Conservation (phyloP, 2,113 vertebrate genomes). For the Gymnorhina tibicen region DNA sequence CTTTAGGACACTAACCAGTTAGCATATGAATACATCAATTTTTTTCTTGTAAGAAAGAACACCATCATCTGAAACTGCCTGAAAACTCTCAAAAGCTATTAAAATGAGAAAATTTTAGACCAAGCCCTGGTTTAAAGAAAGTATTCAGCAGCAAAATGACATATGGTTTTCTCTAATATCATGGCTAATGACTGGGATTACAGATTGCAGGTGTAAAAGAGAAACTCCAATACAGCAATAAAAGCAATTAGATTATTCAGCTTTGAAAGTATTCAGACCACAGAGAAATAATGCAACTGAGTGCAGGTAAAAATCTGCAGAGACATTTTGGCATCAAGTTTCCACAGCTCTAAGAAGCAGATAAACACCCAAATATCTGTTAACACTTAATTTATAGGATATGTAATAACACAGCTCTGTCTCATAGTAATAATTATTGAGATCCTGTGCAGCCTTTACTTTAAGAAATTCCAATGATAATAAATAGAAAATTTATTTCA, state of each 20-base stretch:
- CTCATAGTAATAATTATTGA: neutral
- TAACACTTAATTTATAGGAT: neutral
- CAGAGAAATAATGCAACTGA: neutral
- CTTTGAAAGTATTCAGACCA: neutral
- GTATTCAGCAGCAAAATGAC: neutral
- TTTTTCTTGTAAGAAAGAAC: neutral
- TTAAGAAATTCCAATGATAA: neutral
- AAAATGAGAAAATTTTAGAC: neutral
- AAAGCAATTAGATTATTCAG: neutral
- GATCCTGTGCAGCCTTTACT: neutral
- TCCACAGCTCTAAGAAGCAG: neutral
- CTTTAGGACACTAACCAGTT: neutral
- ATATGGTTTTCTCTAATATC: neutral
- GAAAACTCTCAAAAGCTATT: neutral
- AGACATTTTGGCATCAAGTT: neutral
- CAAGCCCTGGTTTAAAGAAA: neutral
- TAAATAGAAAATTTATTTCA: neutral
- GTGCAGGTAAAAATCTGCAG: neutral
- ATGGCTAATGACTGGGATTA: neutral
- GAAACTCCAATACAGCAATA: neutral
- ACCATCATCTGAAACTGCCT: neutral
- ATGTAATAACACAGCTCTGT: neutral
- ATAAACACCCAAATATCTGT: neutral
- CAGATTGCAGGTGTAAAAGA: neutral
- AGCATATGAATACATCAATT: fast-evolving